Percentiles rank a stretch among this genome's conserved stretches.
Conservation (phyloP, 1,140 invertebrate genomes). For the Conus ventricosus region DNA sequence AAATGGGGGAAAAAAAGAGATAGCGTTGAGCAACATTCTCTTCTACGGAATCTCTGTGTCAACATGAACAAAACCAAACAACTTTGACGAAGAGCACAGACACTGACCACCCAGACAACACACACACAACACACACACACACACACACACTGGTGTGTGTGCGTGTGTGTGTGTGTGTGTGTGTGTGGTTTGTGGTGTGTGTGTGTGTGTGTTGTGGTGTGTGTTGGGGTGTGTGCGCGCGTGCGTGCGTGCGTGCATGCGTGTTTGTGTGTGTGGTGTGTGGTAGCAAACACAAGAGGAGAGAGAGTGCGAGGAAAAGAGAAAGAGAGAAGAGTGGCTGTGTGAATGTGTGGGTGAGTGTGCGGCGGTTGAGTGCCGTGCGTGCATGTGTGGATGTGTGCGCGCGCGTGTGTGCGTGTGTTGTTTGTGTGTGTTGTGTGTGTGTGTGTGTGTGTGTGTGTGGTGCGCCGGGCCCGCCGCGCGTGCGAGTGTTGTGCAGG, state of each 20-base stretch:
- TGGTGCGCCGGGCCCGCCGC: too few relatives aligned
- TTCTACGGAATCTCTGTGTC: too few relatives aligned
- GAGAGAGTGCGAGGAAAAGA: too few relatives aligned
- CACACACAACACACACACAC: too few relatives aligned
- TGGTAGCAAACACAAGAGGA: background rate
- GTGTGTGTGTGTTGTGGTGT: background rate
- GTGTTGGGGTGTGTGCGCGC: background rate
- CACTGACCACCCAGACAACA: too few relatives aligned
- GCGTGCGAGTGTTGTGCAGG: too few relatives aligned
- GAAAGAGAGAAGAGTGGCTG: background rate
- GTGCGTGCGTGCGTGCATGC: slow-evolving; percentile 3
- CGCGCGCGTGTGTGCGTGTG: background rate
- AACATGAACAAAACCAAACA: too few relatives aligned
- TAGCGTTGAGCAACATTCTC: too few relatives aligned
- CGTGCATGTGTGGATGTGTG: background rate
- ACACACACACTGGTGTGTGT: too few relatives aligned
- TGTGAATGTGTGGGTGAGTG: background rate
- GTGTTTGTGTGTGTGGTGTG: slow-evolving; percentile 6
- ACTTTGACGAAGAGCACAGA: too few relatives aligned
- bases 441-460: too few relatives aligned
- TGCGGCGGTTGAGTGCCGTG: background rate
- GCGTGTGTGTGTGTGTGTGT: too few relatives aligned
- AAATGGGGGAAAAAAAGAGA: background rate
- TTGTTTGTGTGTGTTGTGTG: background rate
- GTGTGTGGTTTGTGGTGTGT: background rate